Conservation (phyloP, 2,888 invertebrate genomes). For the Coleophora flavipennella region DNA sequence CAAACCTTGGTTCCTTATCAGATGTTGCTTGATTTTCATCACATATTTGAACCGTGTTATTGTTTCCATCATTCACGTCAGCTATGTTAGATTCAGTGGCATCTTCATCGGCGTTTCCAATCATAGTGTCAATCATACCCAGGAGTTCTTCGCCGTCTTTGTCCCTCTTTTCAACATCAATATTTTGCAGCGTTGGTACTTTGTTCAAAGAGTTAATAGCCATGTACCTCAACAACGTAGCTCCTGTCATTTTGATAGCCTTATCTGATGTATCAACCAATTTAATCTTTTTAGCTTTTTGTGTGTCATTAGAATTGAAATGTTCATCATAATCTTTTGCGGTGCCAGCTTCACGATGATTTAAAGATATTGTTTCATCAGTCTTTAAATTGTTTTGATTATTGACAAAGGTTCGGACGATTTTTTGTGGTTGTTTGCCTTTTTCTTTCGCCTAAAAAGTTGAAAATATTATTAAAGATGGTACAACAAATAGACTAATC, state of each 20-base stretch:
- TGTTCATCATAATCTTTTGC: neutral
- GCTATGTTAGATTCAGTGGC: neutral
- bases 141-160: neutral
- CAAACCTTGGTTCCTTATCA: too few species aligned
- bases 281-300: neutral
- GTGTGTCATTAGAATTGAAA: neutral
- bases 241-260: slow-evolving; percentile 1
- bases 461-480: too few species aligned
- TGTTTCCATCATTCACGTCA: neutral
- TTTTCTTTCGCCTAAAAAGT: neutral
- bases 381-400: slow-evolving; percentile 30
- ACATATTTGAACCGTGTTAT: too few species aligned
- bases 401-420: slow-evolving; percentile 33
- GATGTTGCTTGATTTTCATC: too few species aligned
- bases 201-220: neutral
- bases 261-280: neutral
- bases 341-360: neutral
- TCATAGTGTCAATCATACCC: slow-evolving; percentile 3
- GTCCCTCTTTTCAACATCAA: slow-evolving; percentile 5
- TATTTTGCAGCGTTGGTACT: slow-evolving; percentile 2
- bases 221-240: slow-evolving; percentile 2
- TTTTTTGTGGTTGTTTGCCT: slow-evolving; percentile 9
- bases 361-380: slow-evolving; percentile 15
- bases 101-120: neutral
- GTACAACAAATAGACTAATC: too few species aligned